Base-by-base conservation (phyloP, 2,888 invertebrate species). In the Sericinus montela region DNA sequence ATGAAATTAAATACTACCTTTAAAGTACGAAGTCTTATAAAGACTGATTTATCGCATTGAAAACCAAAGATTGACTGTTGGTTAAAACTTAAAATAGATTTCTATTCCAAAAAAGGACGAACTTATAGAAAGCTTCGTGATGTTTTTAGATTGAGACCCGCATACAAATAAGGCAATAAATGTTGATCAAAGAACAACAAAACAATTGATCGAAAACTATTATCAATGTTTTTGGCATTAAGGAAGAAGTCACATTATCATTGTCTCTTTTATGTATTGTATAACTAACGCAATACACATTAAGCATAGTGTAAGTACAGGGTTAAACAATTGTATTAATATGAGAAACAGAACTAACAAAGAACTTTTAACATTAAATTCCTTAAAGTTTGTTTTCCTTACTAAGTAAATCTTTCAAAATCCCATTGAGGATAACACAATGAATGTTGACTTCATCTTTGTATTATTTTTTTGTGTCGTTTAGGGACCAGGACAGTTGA, bases 131-230 rank as follows among this genome's bases (percentile, higher is more conserved):
- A 65, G 68, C 68, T 67, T 65, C 67, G 62, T 70, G 74, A 76
- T 78, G 76, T 77, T 79, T 77, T 79, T 72, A 75, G 70, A 72
- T 72, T 72, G 73, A 70, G 80, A 67, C 79, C 79, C 67, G 82
- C 73, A 84, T 82, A 83, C 80, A 67, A 82, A 85, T 79, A 69
- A 78, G 80, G 80, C 71, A 75, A 82, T 84, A 81, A 83, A 80
- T 73, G 76, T 77, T 80, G 75, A 80, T 80, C 75, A 78, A 69
- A 67, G 73, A 19, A 19, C 69, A 76, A 75, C 75, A 75, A 73
- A 83, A 78, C 79, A 81, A 80, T 79, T 72, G 72, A 66, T 69
- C 61, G 62, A 74, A 76, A 76, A 74, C 72, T 73, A 75, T 78
- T 79, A 75, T 70, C 65, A 72, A 62, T 63, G 63, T 66, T 75